phyloP scores from a whole-genome alignment of 2,113 vertebrate species.

The Steatornis caripensis region DNA sequence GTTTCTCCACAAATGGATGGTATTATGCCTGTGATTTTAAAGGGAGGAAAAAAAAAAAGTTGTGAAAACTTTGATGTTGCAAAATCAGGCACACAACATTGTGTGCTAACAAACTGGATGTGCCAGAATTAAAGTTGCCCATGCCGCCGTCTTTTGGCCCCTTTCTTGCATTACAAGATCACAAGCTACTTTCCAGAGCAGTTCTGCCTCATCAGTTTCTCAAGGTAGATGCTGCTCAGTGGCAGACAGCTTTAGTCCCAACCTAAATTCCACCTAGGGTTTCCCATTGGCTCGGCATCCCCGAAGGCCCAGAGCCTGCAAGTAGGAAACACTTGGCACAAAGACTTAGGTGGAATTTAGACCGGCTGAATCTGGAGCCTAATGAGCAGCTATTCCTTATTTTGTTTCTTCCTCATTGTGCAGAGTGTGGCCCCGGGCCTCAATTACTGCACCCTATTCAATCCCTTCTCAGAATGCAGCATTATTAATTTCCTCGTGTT shows the following conservation, averaged over 20 bases:
- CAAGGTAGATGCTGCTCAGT: background rate
- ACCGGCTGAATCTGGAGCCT: constrained; percentile 34
- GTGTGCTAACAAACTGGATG: background rate
- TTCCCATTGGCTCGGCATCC: background rate
- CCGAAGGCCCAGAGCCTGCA: background rate
- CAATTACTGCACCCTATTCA: constrained; percentile 49
- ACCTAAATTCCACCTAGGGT: background rate
- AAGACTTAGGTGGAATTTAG: constrained; percentile 40
- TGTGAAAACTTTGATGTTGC: background rate
- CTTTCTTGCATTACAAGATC: background rate
- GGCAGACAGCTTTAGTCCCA: background rate
- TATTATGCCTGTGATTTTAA: background rate
- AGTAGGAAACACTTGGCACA: constrained; percentile 33
- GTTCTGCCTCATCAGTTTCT: background rate
- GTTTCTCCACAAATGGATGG: background rate
- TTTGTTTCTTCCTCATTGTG: constrained; percentile 60
- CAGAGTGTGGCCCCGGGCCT: constrained; percentile 10
- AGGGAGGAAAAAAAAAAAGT: background rate
- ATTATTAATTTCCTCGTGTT: constrained; percentile 44
- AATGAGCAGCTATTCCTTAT: constrained; percentile 48
- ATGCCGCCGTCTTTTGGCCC: background rate
- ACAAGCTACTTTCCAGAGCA: background rate
- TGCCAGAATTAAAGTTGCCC: background rate
- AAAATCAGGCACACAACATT: background rate
- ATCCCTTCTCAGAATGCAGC: constrained; percentile 19